Evolutionary conservation across 2,113 vertebrate genomes (phyloP), one percentile per base, ranked within the genome.

Genomic region (Aegotheles bennettii): DNA sequence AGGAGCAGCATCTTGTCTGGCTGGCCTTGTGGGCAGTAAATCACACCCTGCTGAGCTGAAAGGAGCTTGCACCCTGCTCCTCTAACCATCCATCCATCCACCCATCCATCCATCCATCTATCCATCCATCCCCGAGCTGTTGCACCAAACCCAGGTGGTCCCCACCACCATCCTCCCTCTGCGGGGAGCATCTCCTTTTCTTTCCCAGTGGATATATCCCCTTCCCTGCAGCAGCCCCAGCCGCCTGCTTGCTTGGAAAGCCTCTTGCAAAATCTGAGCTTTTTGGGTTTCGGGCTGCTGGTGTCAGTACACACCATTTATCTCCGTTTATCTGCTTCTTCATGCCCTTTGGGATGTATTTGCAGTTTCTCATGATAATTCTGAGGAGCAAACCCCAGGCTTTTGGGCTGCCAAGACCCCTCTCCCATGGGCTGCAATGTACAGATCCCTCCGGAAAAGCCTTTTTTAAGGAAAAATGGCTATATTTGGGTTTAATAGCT

Each of bases 131-230:
- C 54, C 20, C 0, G 0, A 65, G 40, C 25, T 25, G 2, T 8
- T 57, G 31, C 40, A 77, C n/a, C 54, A 61, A 65, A 20, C n/a
- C 40, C 9, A 1, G 16, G 15, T 15, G 15, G 10, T 83, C 24
- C 7, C 64, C 43, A 43, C 31, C 53, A 20, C 16, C 24, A 10
- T 71, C 61, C 14, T 82, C 21, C 6, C 33, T 35, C 35, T 24
- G 28, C 12, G 7, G 47, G 15, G 45, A 40, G 13, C 31, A 31
- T 65, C 33, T 53, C 23, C 24, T 60, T 54, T 75, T 45, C 25
- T 35, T 53, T 56, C 35, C 35, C 61, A 16, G 12, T 1, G 0
- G 10, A 13, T 17, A 3, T 5, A 3, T 5, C 29, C 26, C 28
- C 45, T 73, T 40, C 59, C 59, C 59, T 50, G 24, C 12, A 73